Evolutionary conservation across 2,113 vertebrate species (phyloP).

Genomic region (Gavialis gangeticus): DNA sequence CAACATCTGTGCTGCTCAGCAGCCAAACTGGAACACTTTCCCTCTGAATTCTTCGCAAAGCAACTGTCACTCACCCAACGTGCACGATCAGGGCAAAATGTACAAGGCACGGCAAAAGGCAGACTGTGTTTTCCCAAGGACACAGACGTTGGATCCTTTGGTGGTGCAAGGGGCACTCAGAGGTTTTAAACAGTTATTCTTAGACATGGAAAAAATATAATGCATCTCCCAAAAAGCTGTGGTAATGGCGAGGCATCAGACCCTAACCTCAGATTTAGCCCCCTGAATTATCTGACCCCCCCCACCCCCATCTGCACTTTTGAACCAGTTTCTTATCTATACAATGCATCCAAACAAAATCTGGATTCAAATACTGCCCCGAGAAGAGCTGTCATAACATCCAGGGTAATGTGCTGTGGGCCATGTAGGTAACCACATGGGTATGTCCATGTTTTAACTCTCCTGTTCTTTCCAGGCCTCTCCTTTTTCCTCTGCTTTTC

Average conservation of each 20-base stretch:
- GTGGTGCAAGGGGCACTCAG: conserved; percentile 10
- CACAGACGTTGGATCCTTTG: conserved; percentile 33
- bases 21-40: conserved; percentile 74
- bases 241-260: neutral
- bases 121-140: neutral
- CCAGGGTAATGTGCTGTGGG: neutral
- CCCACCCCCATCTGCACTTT: neutral
- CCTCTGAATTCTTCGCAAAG: conserved; percentile 45
- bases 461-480: conserved; percentile 2
- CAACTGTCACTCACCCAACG: conserved; percentile 50
- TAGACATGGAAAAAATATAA: neutral
- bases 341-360: neutral
- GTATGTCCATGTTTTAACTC: neutral
- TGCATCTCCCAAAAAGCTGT: neutral
- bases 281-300: neutral
- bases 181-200: conserved; percentile 43
- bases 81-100: conserved; percentile 43
- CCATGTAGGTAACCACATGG: no score
- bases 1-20: conserved; percentile 80
- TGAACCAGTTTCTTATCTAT: neutral
- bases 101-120: conserved; percentile 52
- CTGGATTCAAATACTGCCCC: neutral
- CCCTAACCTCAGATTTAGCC: neutral
- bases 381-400: neutral
- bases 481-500: neutral